Evolutionary conservation across 2,797 vertebrate species (phyloP).

Genomic region (Melanotaenia pygmaea): DNA sequence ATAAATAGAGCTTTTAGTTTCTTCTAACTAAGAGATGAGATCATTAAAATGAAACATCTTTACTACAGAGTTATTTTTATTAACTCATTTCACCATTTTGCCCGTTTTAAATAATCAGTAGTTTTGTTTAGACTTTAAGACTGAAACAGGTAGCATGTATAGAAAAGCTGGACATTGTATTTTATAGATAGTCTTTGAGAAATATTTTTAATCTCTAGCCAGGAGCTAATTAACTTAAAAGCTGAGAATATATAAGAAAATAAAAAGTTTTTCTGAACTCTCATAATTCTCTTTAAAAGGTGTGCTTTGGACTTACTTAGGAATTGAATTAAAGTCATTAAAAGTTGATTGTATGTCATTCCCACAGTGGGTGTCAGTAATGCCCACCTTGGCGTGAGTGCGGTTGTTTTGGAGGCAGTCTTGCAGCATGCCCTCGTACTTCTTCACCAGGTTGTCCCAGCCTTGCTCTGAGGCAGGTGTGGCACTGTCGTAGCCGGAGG

Average conservation of each 20-base stretch:
- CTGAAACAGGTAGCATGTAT: background rate
- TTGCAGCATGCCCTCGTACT: conserved; percentile 84
- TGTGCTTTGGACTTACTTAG: conserved; percentile 1
- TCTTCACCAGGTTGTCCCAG: conserved; percentile 85
- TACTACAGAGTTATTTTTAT: background rate
- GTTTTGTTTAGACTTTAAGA: background rate
- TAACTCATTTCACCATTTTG: background rate
- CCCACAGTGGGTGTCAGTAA: background rate
- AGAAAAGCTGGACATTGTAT: background rate
- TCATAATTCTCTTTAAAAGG: background rate
- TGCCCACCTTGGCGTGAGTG: conserved; percentile 85
- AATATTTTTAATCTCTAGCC: background rate
- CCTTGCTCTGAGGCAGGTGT: conserved; percentile 72
- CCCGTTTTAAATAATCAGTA: background rate
- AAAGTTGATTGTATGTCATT: background rate
- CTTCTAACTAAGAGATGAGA: background rate
- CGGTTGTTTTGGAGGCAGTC: conserved; percentile 85
- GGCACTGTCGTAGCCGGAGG: conserved; percentile 86
- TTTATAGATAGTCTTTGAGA: background rate
- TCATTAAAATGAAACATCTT: background rate
- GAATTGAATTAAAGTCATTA: background rate
- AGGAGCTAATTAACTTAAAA: background rate
- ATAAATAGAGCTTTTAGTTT: background rate
- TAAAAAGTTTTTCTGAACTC: background rate
- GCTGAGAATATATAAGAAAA: background rate